Base-by-base conservation (phyloP, 2,113 vertebrate genomes). In the Pycnonotus jocosus region DNA sequence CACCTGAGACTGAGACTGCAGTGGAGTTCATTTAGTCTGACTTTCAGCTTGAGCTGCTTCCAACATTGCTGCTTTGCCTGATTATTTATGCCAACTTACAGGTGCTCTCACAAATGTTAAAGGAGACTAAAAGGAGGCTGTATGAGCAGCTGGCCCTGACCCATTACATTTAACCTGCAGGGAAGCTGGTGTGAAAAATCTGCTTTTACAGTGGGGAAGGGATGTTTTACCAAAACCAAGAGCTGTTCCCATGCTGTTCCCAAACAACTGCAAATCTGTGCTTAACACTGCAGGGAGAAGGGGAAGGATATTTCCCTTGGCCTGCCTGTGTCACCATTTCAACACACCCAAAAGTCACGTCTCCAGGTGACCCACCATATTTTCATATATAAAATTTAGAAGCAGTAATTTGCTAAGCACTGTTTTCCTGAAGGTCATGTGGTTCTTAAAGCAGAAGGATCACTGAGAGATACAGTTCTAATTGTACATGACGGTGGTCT, bases 1-100 rank as follows among this genome's bases (percentile, higher is more conserved):
- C 92, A 96, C 91, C 77, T 96, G 94, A 95, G 91, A 76, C 87
- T 92, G 68, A 48, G 92, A 92, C 69, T 95, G 86, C 89, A 60
- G 37, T 62, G 74, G n/a, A 70, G 37, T 77, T 81, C 58, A n/a
- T 88, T 78, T 76, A 70, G n/a, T 53, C 88, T 90, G 94, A 86
- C 72, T 95, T 92, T 50, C 86, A 94, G 76, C 85, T 73, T 77
- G 57, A 95, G 80, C 69, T 86, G 86, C 90, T 92, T 93, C 73
- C 78, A 93, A 80, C 78, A 18, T 23, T 81, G 73, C 76, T 79
- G 40, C 86, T 71, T 92, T 76, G 71, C 60, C 54, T 70, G 69
- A 30, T 45, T 85, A 77, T 86, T 85, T 25, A 60, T 60, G 86
- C 25, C 70, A 83, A 22, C 44, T 95, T 74, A 27, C 33, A 82